Evolutionary conservation across 2,113 vertebrate genomes (phyloP).

Genomic region (Eurystomus gularis): DNA sequence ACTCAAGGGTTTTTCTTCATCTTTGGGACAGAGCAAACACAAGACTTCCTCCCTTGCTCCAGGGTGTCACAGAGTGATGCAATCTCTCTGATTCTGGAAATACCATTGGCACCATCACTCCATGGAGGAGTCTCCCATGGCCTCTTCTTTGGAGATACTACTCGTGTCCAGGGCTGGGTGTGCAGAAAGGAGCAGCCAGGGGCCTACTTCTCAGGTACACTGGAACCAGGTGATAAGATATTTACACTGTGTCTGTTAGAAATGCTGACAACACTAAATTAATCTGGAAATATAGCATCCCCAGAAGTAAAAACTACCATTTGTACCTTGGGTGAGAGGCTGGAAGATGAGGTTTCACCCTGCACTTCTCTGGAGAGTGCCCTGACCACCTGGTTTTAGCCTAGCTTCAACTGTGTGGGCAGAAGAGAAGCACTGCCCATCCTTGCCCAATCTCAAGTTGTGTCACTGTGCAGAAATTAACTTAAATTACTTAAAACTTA

Average conservation of each 20-base stretch:
- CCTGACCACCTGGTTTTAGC: neutral
- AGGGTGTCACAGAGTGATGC: neutral
- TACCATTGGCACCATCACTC: accelerated
- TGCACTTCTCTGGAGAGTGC: neutral
- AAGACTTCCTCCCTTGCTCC: neutral
- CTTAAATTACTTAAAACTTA: neutral
- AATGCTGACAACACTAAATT: neutral
- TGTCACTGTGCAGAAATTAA: neutral
- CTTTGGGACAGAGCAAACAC: neutral
- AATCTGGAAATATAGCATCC: neutral
- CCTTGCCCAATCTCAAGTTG: neutral
- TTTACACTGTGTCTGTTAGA: neutral
- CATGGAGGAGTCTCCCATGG: accelerated
- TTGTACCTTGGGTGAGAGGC: neutral
- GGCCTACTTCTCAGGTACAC: neutral
- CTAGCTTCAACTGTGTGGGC: neutral
- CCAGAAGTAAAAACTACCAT: neutral
- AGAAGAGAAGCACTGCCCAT: neutral
- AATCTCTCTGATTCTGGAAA: neutral
- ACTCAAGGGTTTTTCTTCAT: neutral
- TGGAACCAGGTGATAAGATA: neutral
- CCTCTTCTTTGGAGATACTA: neutral
- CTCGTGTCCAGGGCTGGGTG: neutral
- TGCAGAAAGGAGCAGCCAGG: neutral
- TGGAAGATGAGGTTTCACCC: neutral